Percentiles rank a stretch among this genome's conserved stretches.
Conservation (phyloP, 2,113 vertebrate genomes). For the Parus major region DNA sequence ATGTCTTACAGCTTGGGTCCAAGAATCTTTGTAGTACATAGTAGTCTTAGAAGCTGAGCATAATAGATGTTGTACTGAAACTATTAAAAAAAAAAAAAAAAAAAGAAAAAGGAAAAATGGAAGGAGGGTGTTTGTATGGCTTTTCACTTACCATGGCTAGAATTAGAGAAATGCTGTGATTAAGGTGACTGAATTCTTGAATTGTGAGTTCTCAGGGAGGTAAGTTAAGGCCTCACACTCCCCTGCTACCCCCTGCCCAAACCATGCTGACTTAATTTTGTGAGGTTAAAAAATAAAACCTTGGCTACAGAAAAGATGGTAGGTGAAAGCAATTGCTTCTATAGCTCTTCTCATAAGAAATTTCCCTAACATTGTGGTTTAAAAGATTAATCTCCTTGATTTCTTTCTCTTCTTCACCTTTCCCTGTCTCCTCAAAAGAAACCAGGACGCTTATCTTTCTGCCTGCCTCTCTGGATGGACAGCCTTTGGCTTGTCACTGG, state of each 20-base stretch:
- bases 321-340: not conserved
- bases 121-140: not conserved
- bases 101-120: not conserved
- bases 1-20: rapidly evolving
- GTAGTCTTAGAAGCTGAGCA: not conserved
- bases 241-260: not conserved
- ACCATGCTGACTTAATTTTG: not conserved
- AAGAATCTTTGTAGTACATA: rapidly evolving
- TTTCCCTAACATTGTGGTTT: not conserved
- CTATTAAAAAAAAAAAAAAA: not conserved
- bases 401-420: not conserved
- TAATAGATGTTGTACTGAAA: not conserved
- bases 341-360: not conserved
- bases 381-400: not conserved
- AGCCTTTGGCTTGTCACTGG: not conserved
- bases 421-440: not conserved
- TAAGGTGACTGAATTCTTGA: not conserved
- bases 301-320: not conserved
- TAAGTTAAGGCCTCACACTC: not conserved
- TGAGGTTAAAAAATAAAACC: not conserved
- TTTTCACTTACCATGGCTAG: not conserved
- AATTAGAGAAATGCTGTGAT: not conserved
- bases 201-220: not conserved
- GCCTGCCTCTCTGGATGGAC: not conserved
- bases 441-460: not conserved